Evolutionary conservation across 1,140 invertebrate species (phyloP).

Genomic region (Ceratitis capitata): DNA sequence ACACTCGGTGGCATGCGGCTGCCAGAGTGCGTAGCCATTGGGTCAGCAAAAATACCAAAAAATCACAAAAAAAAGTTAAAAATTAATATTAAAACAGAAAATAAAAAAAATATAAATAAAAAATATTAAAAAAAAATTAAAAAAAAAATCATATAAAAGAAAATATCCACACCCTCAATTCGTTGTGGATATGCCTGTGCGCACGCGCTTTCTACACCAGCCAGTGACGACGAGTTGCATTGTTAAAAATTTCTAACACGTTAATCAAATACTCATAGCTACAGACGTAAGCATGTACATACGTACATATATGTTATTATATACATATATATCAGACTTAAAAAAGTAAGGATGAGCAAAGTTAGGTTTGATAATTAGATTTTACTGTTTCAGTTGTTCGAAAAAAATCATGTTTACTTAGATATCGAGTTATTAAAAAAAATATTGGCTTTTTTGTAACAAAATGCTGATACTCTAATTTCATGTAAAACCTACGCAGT

Average conservation of each 20-base stretch:
- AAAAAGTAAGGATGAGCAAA: too few relatives aligned
- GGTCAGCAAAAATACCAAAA: neutral
- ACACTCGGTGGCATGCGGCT: neutral
- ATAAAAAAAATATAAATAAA: neutral
- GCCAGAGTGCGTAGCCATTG: neutral
- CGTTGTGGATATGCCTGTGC: too few relatives aligned
- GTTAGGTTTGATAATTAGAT: too few relatives aligned
- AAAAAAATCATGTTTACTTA: too few relatives aligned
- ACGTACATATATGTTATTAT: neutral
- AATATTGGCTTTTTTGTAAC: too few relatives aligned
- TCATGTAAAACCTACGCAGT: too few relatives aligned
- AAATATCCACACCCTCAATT: too few relatives aligned
- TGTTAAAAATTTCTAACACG: neutral
- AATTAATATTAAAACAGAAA: neutral
- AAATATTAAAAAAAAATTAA: neutral
- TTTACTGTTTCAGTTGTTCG: too few relatives aligned
- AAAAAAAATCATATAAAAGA: too few relatives aligned
- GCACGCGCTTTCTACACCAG: conserved; percentile 1
- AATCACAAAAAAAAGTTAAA: neutral
- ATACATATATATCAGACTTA: too few relatives aligned
- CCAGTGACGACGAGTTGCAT: neutral
- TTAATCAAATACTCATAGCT: neutral
- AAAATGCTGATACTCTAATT: too few relatives aligned
- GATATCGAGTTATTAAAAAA: too few relatives aligned
- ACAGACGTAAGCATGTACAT: neutral